These are phyloP conservation scores for Peucedramus taeniatus DNA, from an alignment of 2,113 vertebrate species.

Conservation along the genomic window DNA sequence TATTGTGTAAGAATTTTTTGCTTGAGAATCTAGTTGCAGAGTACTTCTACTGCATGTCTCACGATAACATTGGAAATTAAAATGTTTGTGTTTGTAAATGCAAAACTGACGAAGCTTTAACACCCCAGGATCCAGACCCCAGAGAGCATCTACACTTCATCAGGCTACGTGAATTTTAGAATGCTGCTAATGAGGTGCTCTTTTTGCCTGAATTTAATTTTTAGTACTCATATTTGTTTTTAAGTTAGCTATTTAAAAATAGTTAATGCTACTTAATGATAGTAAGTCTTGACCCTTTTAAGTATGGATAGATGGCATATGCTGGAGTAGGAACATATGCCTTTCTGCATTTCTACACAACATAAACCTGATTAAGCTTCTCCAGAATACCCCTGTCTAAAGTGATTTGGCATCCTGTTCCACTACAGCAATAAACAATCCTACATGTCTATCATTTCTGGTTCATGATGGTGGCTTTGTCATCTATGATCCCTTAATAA, in stretches of 20 bases:
- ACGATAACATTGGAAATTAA: not conserved
- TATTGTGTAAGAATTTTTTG: not conserved
- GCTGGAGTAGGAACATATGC: not conserved
- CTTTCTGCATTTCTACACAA: not conserved
- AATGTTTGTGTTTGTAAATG: not conserved
- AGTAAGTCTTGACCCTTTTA: not conserved
- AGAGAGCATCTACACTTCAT: not conserved
- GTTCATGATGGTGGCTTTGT: not conserved
- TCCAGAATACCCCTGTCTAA: not conserved
- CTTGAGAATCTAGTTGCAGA: not conserved
- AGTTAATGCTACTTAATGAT: not conserved
- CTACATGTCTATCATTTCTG: not conserved
- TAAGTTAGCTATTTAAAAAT: not conserved
- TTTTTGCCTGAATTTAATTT: not conserved
- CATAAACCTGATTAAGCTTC: not conserved
- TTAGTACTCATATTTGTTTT: not conserved
- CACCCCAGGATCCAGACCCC: not conserved
- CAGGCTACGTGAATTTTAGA: not conserved
- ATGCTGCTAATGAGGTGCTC: not conserved
- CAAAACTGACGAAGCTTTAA: not conserved
- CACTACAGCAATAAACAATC: not conserved
- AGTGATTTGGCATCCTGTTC: not conserved
- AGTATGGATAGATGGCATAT: not conserved
- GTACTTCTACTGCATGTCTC: not conserved
- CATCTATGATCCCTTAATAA: not conserved